These are phyloP conservation scores for Anagrus nilaparvatae DNA, from an alignment of 1,140 invertebrate genomes.

Conservation along the genomic window DNA sequence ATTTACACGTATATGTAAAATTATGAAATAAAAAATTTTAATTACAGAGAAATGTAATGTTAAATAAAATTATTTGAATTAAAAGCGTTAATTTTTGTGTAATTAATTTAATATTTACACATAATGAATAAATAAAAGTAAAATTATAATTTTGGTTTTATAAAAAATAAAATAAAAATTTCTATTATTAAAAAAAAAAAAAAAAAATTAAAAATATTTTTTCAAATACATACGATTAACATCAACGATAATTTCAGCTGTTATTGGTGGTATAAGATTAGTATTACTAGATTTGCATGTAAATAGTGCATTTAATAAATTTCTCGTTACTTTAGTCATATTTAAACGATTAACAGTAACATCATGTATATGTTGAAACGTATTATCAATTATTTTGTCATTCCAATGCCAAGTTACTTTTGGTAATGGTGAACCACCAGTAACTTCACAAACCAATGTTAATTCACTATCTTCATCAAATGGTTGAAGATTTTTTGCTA, in stretches of 20 bases:
- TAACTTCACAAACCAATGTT: constrained; percentile 53
- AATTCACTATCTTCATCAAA: constrained; percentile 63
- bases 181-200: no score
- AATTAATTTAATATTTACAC: no score
- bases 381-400: constrained; percentile 62
- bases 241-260: constrained; percentile 42
- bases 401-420: constrained; percentile 77
- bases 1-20: no score
- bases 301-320: constrained; percentile 33
- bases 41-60: no score
- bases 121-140: no score
- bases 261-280: constrained; percentile 39
- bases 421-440: constrained; percentile 57
- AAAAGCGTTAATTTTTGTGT: no score
- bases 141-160: no score
- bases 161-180: no score
- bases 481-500: constrained; percentile 63
- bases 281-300: constrained; percentile 44
- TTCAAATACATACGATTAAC: constrained; percentile 51
- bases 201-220: no score
- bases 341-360: constrained; percentile 40
- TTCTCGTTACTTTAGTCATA: constrained; percentile 29
- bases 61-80: no score
- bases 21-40: no score
- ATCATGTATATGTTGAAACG: constrained; percentile 43